Evolutionary conservation across 2,797 vertebrate species (phyloP), one percentile per base, ranked within the genome.

Genomic region (Pterois miles): DNA sequence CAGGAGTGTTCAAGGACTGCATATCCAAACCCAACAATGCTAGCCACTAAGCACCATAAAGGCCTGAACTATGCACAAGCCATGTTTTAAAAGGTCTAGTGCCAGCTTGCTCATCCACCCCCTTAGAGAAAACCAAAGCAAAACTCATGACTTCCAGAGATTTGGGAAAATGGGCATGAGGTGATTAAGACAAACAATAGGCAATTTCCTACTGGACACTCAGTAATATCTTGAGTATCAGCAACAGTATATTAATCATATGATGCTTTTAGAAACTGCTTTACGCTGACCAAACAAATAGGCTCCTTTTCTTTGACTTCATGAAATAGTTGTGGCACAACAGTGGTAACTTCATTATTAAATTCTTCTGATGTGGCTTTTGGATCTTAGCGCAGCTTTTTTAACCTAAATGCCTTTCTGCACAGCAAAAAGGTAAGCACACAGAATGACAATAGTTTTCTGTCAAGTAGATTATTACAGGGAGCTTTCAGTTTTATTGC

Each of bases 81-180:
- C 12, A 11, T 64, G 52, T 77, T 74, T 53, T 71, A 58, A 65
- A 84, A 53, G 58, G 38, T 71, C 23, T 36, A 33, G 53, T 80
- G 58, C 75, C 80, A 82, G 36, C 63, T 33, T 77, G 79, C 71
- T 88, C 53, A 87, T 80, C 68, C 78, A 71, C 85, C 46, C 23
- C 57, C 31, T 36, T 16, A 54, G 69, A 80, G 65, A 43, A 81
- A 72, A 79, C 27, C 50, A 25, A 74, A 84, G 68, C 75, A 65
- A 83, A 75, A 79, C 18, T 48, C 40, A 81, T 68, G 58, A 59
- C 67, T 23, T 76, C 40, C 59, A 71, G 25, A 65, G 70, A 74
- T 63, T 48, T 80, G 64, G 56, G 27, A 78, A 86, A 88, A 69
- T 65, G 62, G 59, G n/a, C 70, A 62, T 20, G 40, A 33, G 20